Conservation (phyloP, 2,797 vertebrate species). For the Columba guinea region DNA sequence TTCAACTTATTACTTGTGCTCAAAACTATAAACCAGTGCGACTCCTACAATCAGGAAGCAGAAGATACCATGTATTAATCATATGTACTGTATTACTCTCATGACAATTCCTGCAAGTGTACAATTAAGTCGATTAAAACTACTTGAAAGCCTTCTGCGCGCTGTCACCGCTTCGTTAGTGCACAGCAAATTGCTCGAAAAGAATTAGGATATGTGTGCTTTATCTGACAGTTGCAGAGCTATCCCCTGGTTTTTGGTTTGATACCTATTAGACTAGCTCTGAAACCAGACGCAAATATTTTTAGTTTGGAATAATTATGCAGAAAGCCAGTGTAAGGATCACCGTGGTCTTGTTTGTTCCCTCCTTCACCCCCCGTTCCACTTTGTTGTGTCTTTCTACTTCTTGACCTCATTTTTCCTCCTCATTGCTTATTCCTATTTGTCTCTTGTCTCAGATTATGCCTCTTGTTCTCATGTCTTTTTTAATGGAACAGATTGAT, state of each 20-base stretch:
- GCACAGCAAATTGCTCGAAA: neutral
- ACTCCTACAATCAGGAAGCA: neutral
- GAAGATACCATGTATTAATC: neutral
- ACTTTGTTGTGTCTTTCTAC: conserved; percentile 23
- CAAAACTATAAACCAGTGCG: neutral
- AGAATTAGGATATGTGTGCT: neutral
- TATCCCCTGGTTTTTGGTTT: neutral
- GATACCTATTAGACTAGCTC: neutral
- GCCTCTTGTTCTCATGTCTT: neutral
- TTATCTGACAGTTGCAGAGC: neutral
- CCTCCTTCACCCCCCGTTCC: accelerated
- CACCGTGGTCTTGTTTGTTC: neutral
- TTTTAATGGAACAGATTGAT: conserved; percentile 47
- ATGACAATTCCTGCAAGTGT: neutral
- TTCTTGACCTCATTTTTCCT: conserved; percentile 59
- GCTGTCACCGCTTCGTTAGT: neutral
- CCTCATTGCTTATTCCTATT: conserved; percentile 34
- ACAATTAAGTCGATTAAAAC: neutral
- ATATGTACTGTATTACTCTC: neutral
- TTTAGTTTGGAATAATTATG: neutral
- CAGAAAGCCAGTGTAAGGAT: neutral
- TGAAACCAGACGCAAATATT: neutral
- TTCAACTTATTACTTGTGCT: too few species aligned
- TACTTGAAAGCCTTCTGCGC: neutral
- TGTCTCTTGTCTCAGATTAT: conserved; percentile 19